phyloP scores from a whole-genome alignment of 2,797 vertebrate species.

The Tinamus major region DNA sequence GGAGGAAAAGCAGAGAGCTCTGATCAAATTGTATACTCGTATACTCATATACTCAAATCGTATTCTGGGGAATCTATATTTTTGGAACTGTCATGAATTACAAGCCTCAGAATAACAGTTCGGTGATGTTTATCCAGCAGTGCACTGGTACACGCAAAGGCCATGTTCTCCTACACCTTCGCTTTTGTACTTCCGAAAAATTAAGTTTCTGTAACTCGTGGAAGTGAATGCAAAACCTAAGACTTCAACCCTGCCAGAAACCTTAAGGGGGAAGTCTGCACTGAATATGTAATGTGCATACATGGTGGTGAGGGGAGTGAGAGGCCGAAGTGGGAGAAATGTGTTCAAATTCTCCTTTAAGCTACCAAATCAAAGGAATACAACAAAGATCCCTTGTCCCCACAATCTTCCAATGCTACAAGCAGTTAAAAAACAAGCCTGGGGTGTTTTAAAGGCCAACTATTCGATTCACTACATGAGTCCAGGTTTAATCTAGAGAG shows the following conservation, averaged over 20 bases:
- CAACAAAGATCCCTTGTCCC: not conserved
- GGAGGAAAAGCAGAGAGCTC: not conserved
- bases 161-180: not conserved
- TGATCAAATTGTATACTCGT: too few species aligned
- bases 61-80: not conserved
- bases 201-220: not conserved
- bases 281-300: not conserved
- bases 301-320: not conserved
- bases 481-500: not conserved
- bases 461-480: not conserved
- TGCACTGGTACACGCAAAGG: not conserved
- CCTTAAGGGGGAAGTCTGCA: not conserved
- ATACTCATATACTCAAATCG: not conserved
- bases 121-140: not conserved
- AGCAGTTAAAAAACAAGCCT: not conserved
- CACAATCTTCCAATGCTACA: not conserved
- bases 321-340: not conserved
- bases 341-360: not conserved
- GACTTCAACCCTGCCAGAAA: not conserved
- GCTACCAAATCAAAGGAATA: not conserved
- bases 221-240: not conserved
- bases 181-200: not conserved
- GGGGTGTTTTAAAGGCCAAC: not conserved
- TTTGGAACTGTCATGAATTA: not conserved
- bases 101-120: not conserved